phyloP scores from a whole-genome alignment of 2,113 vertebrate species.

The Gasterosteus nipponicus region DNA sequence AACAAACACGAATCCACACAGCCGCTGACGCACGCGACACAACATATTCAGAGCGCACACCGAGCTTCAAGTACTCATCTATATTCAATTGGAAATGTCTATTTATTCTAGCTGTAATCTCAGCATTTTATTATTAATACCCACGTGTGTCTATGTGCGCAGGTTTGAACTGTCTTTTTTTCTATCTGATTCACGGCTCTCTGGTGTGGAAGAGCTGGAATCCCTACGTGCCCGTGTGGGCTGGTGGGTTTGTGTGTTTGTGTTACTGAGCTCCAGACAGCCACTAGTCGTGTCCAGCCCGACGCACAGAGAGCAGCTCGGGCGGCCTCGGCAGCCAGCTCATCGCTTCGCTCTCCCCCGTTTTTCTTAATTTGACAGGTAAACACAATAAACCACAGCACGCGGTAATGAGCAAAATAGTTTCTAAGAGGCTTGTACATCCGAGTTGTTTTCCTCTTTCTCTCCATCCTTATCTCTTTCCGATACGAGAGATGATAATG shows the following conservation, averaged over 20 bases:
- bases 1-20: slow-evolving; percentile 30
- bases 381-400: slow-evolving; percentile 68
- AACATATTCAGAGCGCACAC: slow-evolving; percentile 33
- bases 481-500: slow-evolving; percentile 67
- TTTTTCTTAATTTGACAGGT: slow-evolving; percentile 58
- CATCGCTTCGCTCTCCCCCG: slow-evolving; percentile 41
- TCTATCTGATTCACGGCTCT: slow-evolving; percentile 30
- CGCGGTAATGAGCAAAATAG: slow-evolving; percentile 66
- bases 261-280: slow-evolving; percentile 54
- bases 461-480: slow-evolving; percentile 5
- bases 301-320: slow-evolving; percentile 52
- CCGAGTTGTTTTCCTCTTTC: slow-evolving; percentile 35
- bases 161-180: slow-evolving; percentile 40
- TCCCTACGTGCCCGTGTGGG: slow-evolving; percentile 27
- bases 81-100: slow-evolving; percentile 50
- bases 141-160: slow-evolving; percentile 27
- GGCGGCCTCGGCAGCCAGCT: slow-evolving; percentile 63
- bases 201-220: slow-evolving; percentile 32
- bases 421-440: slow-evolving; percentile 70
- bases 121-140: slow-evolving; percentile 47
- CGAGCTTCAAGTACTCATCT: slow-evolving; percentile 40
- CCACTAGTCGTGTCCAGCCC: slow-evolving; percentile 27
- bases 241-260: slow-evolving; percentile 56
- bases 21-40: slow-evolving; percentile 3
- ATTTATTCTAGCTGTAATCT: slow-evolving; percentile 41